Conservation (phyloP, 2,888 invertebrate species). For the Trissonchulus latispiculum region DNA sequence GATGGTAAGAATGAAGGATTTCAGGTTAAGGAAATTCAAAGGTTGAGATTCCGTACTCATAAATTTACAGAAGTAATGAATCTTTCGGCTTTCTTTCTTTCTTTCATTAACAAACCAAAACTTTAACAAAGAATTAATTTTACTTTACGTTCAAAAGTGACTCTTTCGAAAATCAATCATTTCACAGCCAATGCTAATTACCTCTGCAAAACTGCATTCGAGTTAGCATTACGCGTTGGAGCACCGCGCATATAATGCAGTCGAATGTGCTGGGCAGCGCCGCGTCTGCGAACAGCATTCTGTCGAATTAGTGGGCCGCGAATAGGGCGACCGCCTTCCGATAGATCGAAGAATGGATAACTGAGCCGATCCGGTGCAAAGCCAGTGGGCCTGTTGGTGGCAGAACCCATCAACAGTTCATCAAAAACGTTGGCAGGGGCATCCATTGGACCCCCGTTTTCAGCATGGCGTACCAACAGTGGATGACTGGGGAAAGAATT, state of each 20-base stretch:
- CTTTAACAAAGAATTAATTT: too few species aligned
- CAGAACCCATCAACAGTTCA: background rate
- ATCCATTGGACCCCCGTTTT: slow-evolving; percentile 29
- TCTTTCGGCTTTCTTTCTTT: too few species aligned
- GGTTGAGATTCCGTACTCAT: too few species aligned
- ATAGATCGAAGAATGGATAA: background rate
- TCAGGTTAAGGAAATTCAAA: too few species aligned
- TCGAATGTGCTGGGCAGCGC: background rate
- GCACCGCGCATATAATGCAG: background rate
- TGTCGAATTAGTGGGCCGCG: background rate
- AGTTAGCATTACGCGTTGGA: too few species aligned
- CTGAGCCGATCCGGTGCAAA: background rate
- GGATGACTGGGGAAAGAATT: slow-evolving; percentile 48
- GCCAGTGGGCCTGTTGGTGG: background rate
- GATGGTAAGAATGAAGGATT: too few species aligned
- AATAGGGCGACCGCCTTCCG: background rate
- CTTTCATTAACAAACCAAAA: too few species aligned
- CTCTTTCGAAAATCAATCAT: too few species aligned
- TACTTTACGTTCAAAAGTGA: too few species aligned
- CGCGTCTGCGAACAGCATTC: background rate
- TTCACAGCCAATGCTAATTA: too few species aligned
- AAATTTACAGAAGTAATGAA: too few species aligned
- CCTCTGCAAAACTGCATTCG: too few species aligned
- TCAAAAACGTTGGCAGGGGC: background rate
- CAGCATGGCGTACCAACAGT: slow-evolving; percentile 46